Evolutionary conservation across 2,113 vertebrate genomes (phyloP), one percentile per base, ranked within the genome.

Genomic region (Eleginops maclovinus): DNA sequence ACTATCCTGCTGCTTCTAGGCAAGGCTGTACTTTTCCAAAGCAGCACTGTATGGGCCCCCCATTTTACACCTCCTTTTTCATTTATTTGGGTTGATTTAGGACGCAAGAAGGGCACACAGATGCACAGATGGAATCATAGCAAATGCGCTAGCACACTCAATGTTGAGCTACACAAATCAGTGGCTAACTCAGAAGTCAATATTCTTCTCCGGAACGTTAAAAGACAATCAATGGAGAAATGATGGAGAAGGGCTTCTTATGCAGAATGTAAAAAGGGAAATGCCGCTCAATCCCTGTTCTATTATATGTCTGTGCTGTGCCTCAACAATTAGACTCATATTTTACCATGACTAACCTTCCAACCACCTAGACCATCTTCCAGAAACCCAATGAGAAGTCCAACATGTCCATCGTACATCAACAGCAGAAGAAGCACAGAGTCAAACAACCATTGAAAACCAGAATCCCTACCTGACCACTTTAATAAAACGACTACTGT

Each of bases 221-320:
- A 85, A 84, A 73, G 21, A n/a, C 7, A 4, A 85, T 91, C 79
- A 67, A 86, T 87, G 54, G 43, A 85, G 71, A 83, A 72, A 83
- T 90, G 19, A 82, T 69, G 64, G 76, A 49, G 19, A 54, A 60
- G n/a, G 46, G 62, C 54, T 75, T 60, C 61, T 81, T 59, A 47
- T 54, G 63, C 62, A 61, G 26, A 77, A 58, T 24, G 49, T 75
- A 40, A 7, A 36, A 83, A 78, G 49, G 50, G 31, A 43, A 73
- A 71, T 16, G 26, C 31, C 53, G 31, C 56, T 56, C 31, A 71
- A 61, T 28, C 43, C 41, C 56, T 28, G 4, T 19, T 72, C 79
- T 62, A 21, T 43, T 65, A 77, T 55, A 51, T 47, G 53, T 72
- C 7, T 60, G 51, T 54, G 19, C 46, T 60, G 15, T 16, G 68